These are phyloP conservation scores for Eubasilissa regina DNA, from an alignment of 1,140 invertebrate genomes.

Conservation along the genomic window DNA sequence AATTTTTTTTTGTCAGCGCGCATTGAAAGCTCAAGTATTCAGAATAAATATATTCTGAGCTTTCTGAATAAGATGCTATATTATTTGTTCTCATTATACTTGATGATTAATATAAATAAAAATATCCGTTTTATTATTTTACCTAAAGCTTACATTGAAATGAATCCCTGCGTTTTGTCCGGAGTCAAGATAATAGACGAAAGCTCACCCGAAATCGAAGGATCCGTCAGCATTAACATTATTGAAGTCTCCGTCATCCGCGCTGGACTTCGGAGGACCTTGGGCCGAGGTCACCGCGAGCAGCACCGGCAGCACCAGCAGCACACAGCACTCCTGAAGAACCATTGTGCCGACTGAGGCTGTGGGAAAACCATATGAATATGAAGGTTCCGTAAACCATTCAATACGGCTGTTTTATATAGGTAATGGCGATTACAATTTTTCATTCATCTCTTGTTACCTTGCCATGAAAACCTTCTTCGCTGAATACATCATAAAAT, in stretches of 20 bases:
- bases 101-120: too few relatives aligned
- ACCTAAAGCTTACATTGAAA: too few relatives aligned
- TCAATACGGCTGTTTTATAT: neutral
- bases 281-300: conserved; percentile 19
- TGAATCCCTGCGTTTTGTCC: neutral
- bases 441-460: conserved; percentile 28
- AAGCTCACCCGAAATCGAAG: conserved; percentile 75
- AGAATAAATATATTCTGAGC: too few relatives aligned
- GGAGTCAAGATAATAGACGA: neutral
- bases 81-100: too few relatives aligned
- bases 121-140: too few relatives aligned
- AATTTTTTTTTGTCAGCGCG: too few relatives aligned
- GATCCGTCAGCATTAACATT: conserved; percentile 77
- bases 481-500: neutral
- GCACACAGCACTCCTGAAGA: conserved; percentile 10
- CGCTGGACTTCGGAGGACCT: conserved; percentile 63
- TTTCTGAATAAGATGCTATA: too few relatives aligned
- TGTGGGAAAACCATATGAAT: conserved; percentile 26
- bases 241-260: conserved; percentile 72
- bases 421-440: neutral
- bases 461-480: conserved; percentile 15
- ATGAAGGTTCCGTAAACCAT: conserved; percentile 12
- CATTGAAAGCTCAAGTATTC: too few relatives aligned
- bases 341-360: conserved; percentile 15
- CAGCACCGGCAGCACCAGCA: neutral